phyloP scores from a whole-genome alignment of 2,113 vertebrate species.

The Sinosuthora webbiana region DNA sequence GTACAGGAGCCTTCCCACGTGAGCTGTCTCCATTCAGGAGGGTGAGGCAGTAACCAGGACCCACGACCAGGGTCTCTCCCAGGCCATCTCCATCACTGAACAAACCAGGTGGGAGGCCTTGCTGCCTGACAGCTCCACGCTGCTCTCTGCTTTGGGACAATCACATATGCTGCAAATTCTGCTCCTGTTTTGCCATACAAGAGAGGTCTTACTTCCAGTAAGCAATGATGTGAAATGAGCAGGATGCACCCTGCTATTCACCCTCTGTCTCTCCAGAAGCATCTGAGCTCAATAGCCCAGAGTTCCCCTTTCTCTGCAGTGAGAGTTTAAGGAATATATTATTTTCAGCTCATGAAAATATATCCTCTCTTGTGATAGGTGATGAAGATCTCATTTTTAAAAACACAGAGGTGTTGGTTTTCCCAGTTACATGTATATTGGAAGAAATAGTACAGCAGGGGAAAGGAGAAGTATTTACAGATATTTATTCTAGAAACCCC shows the following conservation, averaged over 20 bases:
- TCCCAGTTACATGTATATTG: background rate
- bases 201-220: background rate
- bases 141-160: background rate
- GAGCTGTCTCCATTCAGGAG: background rate
- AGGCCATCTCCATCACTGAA: background rate
- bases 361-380: background rate
- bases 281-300: background rate
- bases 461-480: background rate
- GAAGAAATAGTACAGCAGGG: background rate
- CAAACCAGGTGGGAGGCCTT: background rate
- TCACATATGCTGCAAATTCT: background rate
- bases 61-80: background rate
- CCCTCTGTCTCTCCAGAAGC: background rate
- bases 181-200: background rate
- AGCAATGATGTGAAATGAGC: background rate
- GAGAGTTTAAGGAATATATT: background rate
- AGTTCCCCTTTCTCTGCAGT: background rate
- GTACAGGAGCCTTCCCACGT: background rate
- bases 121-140: background rate
- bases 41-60: background rate
- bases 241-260: background rate
- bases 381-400: background rate
- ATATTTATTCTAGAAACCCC: background rate
- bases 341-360: background rate
- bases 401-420: background rate